Percentiles rank a stretch among this genome's conserved stretches.
These are phyloP conservation scores for Graptemys geographica DNA, from an alignment of 2,797 vertebrate species.

Conservation along the genomic window DNA sequence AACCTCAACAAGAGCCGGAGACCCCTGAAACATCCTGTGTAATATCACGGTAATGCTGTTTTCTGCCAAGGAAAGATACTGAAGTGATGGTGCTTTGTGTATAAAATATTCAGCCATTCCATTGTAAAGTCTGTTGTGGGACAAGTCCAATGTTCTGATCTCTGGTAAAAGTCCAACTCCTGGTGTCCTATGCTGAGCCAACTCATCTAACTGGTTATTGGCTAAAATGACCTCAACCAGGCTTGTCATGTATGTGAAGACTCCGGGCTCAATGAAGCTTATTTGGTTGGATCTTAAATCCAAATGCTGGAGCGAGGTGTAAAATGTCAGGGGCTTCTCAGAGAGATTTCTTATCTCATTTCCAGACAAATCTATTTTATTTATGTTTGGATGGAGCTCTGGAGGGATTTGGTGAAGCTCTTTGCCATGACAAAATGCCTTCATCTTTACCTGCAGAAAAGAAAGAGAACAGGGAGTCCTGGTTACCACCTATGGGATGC, in stretches of 20 bases:
- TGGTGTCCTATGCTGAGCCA: conserved; percentile 76
- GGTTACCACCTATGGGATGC: neutral
- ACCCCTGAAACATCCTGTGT: conserved; percentile 84
- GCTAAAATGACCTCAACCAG: conserved; percentile 90
- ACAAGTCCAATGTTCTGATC: conserved; percentile 88
- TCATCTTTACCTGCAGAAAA: conserved; percentile 83
- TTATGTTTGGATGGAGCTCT: conserved; percentile 79
- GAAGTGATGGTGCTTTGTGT: conserved; percentile 84
- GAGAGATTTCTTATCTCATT: conserved; percentile 90
- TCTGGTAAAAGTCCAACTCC: conserved; percentile 83
- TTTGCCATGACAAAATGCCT: conserved; percentile 85
- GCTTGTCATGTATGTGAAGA: conserved; percentile 84
- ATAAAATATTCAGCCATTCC: conserved; percentile 90
- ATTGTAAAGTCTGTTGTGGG: conserved; percentile 90
- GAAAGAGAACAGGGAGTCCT: conserved; percentile 17
- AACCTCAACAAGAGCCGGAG: conserved; percentile 81
- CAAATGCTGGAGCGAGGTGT: conserved; percentile 82
- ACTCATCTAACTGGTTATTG: conserved; percentile 85
- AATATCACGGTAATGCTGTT: conserved; percentile 93
- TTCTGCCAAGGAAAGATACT: conserved; percentile 86
- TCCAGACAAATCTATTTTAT: conserved; percentile 89
- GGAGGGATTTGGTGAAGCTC: conserved; percentile 84
- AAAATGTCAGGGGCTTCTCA: conserved; percentile 80
- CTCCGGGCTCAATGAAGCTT: conserved; percentile 86
- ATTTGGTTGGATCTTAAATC: conserved; percentile 91